Evolutionary conservation across 2,888 invertebrate species (phyloP), one percentile per base, ranked within the genome.

Genomic region (Synanthedon andrenaeformis): DNA sequence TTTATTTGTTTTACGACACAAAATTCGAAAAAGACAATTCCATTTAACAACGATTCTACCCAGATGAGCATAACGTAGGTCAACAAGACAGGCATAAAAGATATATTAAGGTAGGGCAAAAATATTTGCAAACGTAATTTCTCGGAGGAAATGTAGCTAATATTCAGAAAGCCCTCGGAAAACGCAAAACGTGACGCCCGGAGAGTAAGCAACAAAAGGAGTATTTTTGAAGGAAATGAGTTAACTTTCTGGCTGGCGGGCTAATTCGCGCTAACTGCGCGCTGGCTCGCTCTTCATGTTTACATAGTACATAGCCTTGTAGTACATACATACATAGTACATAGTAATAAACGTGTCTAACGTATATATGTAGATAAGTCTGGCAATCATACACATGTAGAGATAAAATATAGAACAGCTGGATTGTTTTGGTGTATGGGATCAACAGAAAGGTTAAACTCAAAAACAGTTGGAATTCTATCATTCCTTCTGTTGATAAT

Each of bases 161-260:
- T 53, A 73, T 70, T 69, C 69, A 61, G 64, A 69, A 70, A 75
- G 76, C 70, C 72, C 61, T 65, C 68, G 71, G 70, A 70, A 72
- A 70, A 69, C 59, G 63, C 59, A 69, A 56, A 49, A 78, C 81
- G 79, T 81, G 78, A 70, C 71, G 61, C 57, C 45, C 14, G 56
- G 62, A 61, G 60, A 65, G 66, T 17, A 11, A 14, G 49, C 19
- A 74, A 74, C 75, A 73, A 73, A 72, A 67, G 70, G 75, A 79
- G 74, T 77, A n/a, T 79, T 35, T 75, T 73, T 75, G 70, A 76
- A 75, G 80, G 80, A 82, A 82, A 80, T 81, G 76, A 79, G 76
- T 70, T 78, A 82, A 82, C 78, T 82, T 82, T 76, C 59, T 56
- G 67, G 64, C 67, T 65, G 65, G 57, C 61, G 61, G 61, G 68